Base-by-base conservation (phyloP, 2,113 vertebrate genomes). In the Pseudopipra pipra region DNA sequence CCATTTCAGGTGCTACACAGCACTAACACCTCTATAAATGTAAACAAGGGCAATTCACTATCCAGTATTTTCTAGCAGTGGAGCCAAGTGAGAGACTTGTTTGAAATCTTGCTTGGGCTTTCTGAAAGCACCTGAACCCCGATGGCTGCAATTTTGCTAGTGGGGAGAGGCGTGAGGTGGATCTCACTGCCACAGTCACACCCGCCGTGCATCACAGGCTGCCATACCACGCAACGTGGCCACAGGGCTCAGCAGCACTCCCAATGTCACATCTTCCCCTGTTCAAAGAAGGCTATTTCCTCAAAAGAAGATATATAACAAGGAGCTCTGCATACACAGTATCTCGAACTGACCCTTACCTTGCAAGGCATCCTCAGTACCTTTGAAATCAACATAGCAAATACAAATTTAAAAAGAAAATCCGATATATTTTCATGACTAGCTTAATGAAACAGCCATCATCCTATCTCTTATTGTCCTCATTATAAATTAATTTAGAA, bases 151-250 rank as follows among this genome's bases (percentile, higher is more conserved):
- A 67, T 78, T 75, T 71, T 30, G 16, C 49, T 21, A 23, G 22
- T 10, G 39, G 35, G 33, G 35, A 79, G 47, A 90, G 30, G 35
- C n/a, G 8, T 23, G n/a, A 77, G 31, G 46, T 49, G 46, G 33
- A 47, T 81, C 75, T 65, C 65, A 41, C 16, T 10, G 56, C 61
- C 90, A 73, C 19, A 14, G 23, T 61, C 18, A 3, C 39, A n/a
- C 8, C 5, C 0, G 0, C 49, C 0, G 0, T 9, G 41, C 18
- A 28, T n/a, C 3, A 7, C 1, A 0, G 20, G 44, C 27, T 75
- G 56, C 23, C 67, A 20, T n/a, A 23, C 27, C n/a, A 8, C 1
- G 5, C 56, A 65, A n/a, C 3, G 4, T 0, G 0, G 39, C 80
- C 67, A 23, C 13, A 2, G 1, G 2, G 73, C 43, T 51, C 85